Conservation (phyloP, 2,113 vertebrate species). For the Oostethus manadensis region DNA sequence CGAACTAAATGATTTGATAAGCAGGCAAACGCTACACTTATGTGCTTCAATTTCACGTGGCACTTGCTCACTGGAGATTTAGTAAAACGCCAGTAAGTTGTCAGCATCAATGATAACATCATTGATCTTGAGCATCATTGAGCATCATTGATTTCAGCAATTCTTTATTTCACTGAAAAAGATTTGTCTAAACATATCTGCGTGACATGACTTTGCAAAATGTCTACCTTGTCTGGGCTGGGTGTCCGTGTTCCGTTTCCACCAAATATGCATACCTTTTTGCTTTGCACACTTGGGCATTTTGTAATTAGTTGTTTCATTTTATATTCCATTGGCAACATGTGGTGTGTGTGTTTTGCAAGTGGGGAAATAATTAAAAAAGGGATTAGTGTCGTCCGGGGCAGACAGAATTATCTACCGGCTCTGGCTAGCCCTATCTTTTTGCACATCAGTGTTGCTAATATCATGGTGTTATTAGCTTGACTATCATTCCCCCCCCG, state of each 20-base stretch:
- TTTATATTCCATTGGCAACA: constrained; percentile 40
- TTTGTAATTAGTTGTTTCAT: constrained; percentile 64
- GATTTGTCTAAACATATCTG: constrained; percentile 19
- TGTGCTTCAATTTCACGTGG: constrained; percentile 26
- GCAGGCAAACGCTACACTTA: constrained; percentile 14
- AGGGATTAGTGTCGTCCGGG: constrained; percentile 58
- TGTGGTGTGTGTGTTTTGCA: background rate
- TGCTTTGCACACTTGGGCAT: constrained; percentile 14
- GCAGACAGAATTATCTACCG: constrained; percentile 39
- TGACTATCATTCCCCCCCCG: constrained; percentile 33
- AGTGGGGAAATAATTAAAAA: constrained; percentile 54
- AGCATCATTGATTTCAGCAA: too few relatives aligned
- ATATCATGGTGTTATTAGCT: constrained; percentile 61
- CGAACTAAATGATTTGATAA: background rate
- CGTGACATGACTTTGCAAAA: constrained; percentile 1
- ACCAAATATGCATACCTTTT: background rate
- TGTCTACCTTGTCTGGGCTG: background rate
- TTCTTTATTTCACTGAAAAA: too few relatives aligned
- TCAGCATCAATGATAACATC: constrained; percentile 52
- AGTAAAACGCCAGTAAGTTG: constrained; percentile 43
- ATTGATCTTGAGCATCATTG: too few relatives aligned
- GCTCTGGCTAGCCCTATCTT: constrained; percentile 41
- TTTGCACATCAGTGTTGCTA: constrained; percentile 52
- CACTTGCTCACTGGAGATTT: constrained; percentile 47
- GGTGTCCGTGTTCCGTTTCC: too few relatives aligned